These are phyloP conservation scores for Tetanocera ferruginea DNA, from an alignment of 2,888 invertebrate genomes.

Conservation along the genomic window DNA sequence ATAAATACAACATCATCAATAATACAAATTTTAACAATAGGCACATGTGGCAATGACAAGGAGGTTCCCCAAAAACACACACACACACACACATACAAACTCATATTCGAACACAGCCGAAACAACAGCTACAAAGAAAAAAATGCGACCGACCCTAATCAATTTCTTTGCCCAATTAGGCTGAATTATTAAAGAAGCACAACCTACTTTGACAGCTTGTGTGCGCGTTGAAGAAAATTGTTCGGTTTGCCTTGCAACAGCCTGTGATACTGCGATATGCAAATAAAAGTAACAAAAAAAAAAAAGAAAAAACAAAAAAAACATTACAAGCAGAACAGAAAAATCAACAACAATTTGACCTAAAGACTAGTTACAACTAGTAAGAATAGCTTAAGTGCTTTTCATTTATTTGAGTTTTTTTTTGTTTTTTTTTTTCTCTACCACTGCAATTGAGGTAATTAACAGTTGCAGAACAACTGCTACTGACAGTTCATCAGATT, in stretches of 20 bases:
- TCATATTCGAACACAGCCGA: neutral
- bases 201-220: slow-evolving; percentile 8
- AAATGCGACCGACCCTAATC: neutral
- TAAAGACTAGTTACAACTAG: neutral
- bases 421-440: neutral
- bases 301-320: neutral
- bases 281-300: neutral
- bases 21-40: slow-evolving; percentile 33
- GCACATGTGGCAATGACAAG: slow-evolving; percentile 11
- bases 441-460: slow-evolving; percentile 8
- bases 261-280: neutral
- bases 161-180: slow-evolving; percentile 23
- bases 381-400: too few species aligned
- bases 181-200: neutral
- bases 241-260: neutral
- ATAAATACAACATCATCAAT: slow-evolving; percentile 37
- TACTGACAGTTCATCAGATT: slow-evolving; percentile 22
- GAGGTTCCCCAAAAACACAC: neutral
- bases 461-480: neutral
- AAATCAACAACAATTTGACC: neutral
- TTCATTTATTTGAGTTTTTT: too few species aligned
- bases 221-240: slow-evolving; percentile 2
- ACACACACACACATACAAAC: neutral
- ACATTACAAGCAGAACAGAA: neutral
- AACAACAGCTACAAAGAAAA: neutral